Conservation (phyloP, 2,797 vertebrate species). For the Lepus oiostolus region DNA sequence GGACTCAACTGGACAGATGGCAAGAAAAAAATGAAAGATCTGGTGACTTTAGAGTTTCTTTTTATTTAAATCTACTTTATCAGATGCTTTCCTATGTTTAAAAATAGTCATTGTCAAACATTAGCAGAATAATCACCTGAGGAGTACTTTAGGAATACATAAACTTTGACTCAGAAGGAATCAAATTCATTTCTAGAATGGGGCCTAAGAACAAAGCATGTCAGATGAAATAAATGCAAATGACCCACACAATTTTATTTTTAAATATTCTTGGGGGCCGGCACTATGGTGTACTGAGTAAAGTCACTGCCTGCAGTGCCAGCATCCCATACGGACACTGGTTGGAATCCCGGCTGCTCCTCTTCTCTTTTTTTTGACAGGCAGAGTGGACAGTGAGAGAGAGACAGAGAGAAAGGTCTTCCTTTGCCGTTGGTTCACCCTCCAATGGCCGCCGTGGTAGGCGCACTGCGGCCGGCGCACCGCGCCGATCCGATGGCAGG, state of each 20-base stretch:
- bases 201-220: neutral
- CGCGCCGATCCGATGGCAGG: accelerated
- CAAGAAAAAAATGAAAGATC: neutral
- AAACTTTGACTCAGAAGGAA: neutral
- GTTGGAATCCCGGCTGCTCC: too few species aligned
- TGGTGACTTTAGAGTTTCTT: neutral
- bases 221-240: constrained; percentile 14
- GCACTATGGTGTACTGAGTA: too few species aligned
- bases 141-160: neutral
- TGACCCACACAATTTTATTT: neutral
- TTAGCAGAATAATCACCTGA: neutral
- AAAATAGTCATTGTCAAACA: neutral
- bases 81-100: neutral
- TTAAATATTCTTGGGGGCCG: neutral
- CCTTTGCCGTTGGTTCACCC: too few species aligned
- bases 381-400: too few species aligned
- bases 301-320: too few species aligned
- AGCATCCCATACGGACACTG: too few species aligned
- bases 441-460: too few species aligned
- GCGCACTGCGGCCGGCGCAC: too few species aligned
- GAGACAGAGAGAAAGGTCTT: too few species aligned
- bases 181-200: neutral
- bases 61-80: constrained; percentile 1
- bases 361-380: neutral
- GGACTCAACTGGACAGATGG: neutral